Evolutionary conservation across 2,888 invertebrate species (phyloP).

Genomic region (Cybosia mesomella): DNA sequence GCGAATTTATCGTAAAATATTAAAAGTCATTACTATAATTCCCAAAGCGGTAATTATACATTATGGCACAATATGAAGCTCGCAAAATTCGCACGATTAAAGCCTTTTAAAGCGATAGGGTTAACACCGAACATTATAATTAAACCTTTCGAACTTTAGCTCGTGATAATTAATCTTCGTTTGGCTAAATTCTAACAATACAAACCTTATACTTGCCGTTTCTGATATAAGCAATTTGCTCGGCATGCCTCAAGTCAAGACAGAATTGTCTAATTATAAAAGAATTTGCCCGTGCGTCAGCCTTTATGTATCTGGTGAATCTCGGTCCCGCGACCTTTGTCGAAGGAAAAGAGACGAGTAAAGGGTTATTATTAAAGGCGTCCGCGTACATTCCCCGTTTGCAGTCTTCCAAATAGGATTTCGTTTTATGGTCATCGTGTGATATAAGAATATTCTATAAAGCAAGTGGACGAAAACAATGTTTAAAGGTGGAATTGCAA

Average conservation of each 20-base stretch:
- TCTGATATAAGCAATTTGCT: constrained; percentile 54
- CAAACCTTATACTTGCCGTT: constrained; percentile 15
- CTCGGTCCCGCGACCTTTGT: constrained; percentile 48
- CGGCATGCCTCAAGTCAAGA: constrained; percentile 48
- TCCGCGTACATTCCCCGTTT: constrained; percentile 49
- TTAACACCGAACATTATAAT: constrained; percentile 50
- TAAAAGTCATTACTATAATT: not conserved
- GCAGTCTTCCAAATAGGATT: constrained; percentile 48
- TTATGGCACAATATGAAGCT: constrained; percentile 30
- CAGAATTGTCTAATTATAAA: constrained; percentile 64
- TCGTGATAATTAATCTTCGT: constrained; percentile 60
- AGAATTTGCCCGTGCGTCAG: constrained; percentile 64
- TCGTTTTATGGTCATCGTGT: constrained; percentile 38
- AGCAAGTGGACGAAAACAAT: not conserved
- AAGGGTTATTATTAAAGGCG: constrained; percentile 55
- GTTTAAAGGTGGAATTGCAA: not conserved
- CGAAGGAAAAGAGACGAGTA: constrained; percentile 48
- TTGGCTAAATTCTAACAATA: constrained; percentile 31
- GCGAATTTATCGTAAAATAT: not conserved
- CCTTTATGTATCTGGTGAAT: constrained; percentile 61
- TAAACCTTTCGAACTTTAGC: constrained; percentile 51
- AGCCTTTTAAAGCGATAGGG: constrained; percentile 31
- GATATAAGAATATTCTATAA: constrained; percentile 48
- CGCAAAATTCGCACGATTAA: constrained; percentile 36
- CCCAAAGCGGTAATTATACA: constrained; percentile 33